Evolutionary conservation across 2,888 invertebrate species (phyloP).

Genomic region (Brenthis daphne): DNA sequence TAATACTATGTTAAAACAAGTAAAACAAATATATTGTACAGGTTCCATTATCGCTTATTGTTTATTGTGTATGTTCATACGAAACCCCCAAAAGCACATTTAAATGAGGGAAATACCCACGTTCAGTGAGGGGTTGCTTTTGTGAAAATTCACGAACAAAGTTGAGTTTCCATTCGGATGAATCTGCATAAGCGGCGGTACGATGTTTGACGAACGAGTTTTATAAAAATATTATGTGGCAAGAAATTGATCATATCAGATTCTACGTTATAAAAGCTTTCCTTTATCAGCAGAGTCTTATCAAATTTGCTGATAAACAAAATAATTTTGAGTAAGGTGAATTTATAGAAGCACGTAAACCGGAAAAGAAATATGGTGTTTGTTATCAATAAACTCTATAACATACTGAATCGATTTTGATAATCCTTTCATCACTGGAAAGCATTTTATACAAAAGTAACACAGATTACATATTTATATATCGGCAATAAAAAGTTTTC

Average conservation of each 20-base stretch:
- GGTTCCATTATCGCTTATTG: slow-evolving; percentile 15
- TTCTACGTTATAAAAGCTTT: too few relatives aligned
- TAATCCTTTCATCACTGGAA: too few relatives aligned
- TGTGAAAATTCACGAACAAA: slow-evolving; percentile 30
- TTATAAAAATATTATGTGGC: not conserved
- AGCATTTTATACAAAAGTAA: too few relatives aligned
- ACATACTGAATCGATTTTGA: too few relatives aligned
- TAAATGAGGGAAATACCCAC: slow-evolving; percentile 26
- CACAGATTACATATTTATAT: too few relatives aligned
- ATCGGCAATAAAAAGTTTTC: too few relatives aligned
- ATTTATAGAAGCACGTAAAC: too few relatives aligned
- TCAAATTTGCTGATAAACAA: too few relatives aligned
- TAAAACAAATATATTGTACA: slow-evolving; percentile 5
- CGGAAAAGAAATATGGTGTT: too few relatives aligned
- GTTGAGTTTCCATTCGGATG: slow-evolving; percentile 32
- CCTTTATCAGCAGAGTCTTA: too few relatives aligned
- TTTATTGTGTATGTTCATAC: slow-evolving; percentile 18
- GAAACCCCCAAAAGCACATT: slow-evolving; percentile 28
- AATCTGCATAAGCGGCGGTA: slow-evolving; percentile 32
- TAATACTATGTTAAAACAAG: not conserved
- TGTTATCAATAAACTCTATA: too few relatives aligned
- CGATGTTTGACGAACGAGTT: slow-evolving; percentile 3
- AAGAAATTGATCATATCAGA: not conserved
- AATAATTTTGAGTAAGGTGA: too few relatives aligned
- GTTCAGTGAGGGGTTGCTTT: slow-evolving; percentile 28